Base-by-base conservation (phyloP, 2,888 invertebrate species). In the Acleris literana region DNA sequence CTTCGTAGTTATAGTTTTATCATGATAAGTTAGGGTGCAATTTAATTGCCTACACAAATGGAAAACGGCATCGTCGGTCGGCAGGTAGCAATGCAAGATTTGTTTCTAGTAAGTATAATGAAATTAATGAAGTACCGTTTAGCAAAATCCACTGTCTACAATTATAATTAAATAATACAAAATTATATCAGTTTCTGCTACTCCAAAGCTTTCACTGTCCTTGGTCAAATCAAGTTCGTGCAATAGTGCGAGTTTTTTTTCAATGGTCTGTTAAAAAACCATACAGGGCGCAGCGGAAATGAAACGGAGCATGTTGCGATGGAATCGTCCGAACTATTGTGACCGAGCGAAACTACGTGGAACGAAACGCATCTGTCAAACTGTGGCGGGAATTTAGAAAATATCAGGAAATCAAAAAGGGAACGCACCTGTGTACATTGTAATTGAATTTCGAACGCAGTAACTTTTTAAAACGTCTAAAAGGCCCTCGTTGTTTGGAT, bases 271-370 rank as follows among this genome's bases (percentile, higher is more conserved):
- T 62, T 66, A 44, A 53, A 66, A 66, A 66, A 58, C 33, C 66
- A 58, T 63, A 63, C 58, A 39, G 58, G 63, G 54, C 17, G 58
- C 48, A 63, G 58, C 68, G 68, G 68, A 68, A 68, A 68, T 68
- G 68, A 68, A 68, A 64, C 68, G 63, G 59, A 68, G 60, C 64
- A 58, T 51, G 68, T 48, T 39, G 49, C 68, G 68, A 64, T 68
- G 43, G 59, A 68, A 68, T 68, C 68, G 68, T 51, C 59, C 64
- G 63, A 55, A 64, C 68, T 68, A 68, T 68, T 68, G 67, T 68
- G 60, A 56, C 56, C 39, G 49, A 9, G 52, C 44, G 65, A 65
- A 60, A 66, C 66, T 61, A 53, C 53, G 56, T 53, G 52, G 39
- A 66, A 57, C 66, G 66, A 62, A 66, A 65, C 65, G 60, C 55